Evolutionary conservation across 2,797 vertebrate genomes (phyloP).

Genomic region (Myiotriccus ornatus): DNA sequence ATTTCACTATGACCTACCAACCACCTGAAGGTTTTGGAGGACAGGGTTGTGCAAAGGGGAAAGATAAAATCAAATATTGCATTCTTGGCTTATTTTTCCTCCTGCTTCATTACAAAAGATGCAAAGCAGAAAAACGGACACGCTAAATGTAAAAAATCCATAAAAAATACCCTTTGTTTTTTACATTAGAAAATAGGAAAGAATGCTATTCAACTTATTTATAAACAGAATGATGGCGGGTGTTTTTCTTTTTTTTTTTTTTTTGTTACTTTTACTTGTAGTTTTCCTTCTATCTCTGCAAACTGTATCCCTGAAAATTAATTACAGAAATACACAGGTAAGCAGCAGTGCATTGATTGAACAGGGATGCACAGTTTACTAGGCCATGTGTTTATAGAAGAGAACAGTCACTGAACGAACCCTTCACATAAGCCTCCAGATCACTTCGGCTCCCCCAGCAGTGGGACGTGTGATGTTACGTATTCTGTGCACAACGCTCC

Average conservation of each 20-base stretch:
- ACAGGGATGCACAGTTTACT: not conserved
- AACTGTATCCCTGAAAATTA: rapidly evolving
- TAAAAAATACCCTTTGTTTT: not conserved
- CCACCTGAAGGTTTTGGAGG: not conserved
- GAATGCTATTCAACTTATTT: not conserved
- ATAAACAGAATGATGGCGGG: not conserved
- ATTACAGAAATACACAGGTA: not conserved
- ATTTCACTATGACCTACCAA: not conserved
- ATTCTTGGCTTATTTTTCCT: not conserved
- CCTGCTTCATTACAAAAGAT: not conserved
- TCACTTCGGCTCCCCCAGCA: not conserved
- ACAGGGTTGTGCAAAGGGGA: not conserved
- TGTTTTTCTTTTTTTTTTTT: not conserved
- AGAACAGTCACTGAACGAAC: not conserved
- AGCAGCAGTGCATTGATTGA: not conserved
- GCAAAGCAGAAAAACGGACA: not conserved
- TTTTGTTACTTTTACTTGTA: not conserved
- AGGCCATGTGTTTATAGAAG: not conserved
- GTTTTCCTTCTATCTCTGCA: not conserved
- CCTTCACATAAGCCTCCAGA: not conserved
- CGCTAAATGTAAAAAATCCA: not conserved
- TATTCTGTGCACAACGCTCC: not conserved
- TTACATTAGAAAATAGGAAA: not conserved
- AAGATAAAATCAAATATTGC: not conserved
- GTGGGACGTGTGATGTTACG: not conserved